Percentiles rank a stretch among this genome's conserved stretches.
phyloP scores from a whole-genome alignment of 2,797 vertebrate genomes.

The Sardinella longiceps region DNA sequence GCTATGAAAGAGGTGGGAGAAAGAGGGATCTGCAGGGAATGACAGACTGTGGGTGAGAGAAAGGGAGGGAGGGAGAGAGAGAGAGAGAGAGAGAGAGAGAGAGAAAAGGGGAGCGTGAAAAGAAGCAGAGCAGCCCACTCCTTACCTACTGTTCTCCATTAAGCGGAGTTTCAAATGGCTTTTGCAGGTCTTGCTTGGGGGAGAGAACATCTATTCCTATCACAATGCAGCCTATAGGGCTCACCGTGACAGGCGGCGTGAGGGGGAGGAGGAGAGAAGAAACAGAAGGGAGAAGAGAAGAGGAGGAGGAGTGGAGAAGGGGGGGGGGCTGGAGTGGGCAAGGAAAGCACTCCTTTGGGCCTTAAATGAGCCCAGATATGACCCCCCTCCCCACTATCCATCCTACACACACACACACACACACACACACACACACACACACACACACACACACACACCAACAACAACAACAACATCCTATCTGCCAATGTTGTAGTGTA shows the following conservation, averaged over 20 bases:
- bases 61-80: slow-evolving; percentile 61
- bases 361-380: slow-evolving; percentile 47
- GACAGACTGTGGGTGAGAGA: slow-evolving; percentile 54
- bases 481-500: too few species aligned
- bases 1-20: slow-evolving; percentile 48
- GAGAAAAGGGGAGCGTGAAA: slow-evolving; percentile 52
- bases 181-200: slow-evolving; percentile 79
- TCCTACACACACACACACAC: neutral
- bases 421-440: neutral
- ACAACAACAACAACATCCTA: too few species aligned
- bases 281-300: neutral
- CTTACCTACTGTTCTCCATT: slow-evolving; percentile 80
- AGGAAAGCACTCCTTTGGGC: slow-evolving; percentile 27
- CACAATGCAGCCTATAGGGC: slow-evolving; percentile 81
- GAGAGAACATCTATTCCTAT: slow-evolving; percentile 81
- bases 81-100: slow-evolving; percentile 62
- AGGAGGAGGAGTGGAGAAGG: slow-evolving; percentile 20
- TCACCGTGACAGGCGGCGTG: slow-evolving; percentile 69
- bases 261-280: neutral
- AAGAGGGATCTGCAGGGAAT: slow-evolving; percentile 50
- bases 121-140: slow-evolving; percentile 77
- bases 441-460: neutral
- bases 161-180: slow-evolving; percentile 80
- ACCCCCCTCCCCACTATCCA: neutral
- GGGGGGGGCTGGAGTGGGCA: slow-evolving; percentile 23